phyloP scores from a whole-genome alignment of 2,888 invertebrate genomes.

The Barypeithes pellucidus region DNA sequence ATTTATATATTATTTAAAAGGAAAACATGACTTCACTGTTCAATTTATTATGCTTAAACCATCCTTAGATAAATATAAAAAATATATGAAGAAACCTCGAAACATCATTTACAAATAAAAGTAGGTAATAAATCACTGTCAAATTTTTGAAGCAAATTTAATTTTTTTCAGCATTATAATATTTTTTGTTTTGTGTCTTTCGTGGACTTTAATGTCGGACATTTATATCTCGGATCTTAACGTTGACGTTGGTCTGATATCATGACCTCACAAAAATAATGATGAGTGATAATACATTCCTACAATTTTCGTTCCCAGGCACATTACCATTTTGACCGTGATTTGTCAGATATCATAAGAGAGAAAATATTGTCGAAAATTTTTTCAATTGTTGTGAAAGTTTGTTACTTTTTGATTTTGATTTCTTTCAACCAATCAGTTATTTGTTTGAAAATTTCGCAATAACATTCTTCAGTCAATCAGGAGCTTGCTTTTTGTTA shows the following conservation, averaged over 20 bases:
- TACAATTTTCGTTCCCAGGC: neutral
- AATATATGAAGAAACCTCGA: neutral
- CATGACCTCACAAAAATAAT: neutral
- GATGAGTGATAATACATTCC: neutral
- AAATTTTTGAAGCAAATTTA: neutral
- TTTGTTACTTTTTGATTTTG: no score
- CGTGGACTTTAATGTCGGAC: neutral
- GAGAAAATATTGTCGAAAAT: no score
- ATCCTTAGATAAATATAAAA: neutral
- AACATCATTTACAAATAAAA: neutral
- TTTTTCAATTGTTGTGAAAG: no score
- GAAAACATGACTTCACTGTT: no score
- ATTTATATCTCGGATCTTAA: slow-evolving; percentile 1
- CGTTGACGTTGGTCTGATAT: neutral
- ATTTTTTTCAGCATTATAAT: neutral
- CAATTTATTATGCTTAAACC: neutral
- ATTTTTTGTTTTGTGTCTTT: neutral
- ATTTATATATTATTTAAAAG: no score
- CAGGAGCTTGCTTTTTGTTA: no score
- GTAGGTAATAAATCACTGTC: neutral
- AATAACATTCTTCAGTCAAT: no score
- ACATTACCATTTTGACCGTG: no score
- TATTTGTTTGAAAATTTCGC: no score
- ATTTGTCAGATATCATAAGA: no score
- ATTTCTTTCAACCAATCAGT: no score